These are phyloP conservation scores for Reinhardtius hippoglossoides DNA, from an alignment of 2,113 vertebrate genomes.

Conservation along the genomic window DNA sequence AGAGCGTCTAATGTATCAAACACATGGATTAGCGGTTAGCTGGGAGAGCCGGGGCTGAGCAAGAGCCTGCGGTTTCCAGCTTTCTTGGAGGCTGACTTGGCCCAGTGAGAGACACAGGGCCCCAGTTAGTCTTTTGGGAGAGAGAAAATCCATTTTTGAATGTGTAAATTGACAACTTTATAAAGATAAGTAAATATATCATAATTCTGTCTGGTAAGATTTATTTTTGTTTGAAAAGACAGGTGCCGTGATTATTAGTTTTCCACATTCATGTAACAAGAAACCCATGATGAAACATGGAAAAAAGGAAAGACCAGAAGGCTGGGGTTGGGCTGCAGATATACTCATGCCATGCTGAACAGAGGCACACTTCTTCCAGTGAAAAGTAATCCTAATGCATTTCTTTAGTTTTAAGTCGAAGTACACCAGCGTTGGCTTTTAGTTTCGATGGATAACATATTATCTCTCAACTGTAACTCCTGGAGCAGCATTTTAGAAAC, in stretches of 20 bases:
- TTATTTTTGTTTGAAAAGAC: conserved; percentile 72
- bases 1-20: conserved; percentile 84
- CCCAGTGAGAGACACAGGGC: conserved; percentile 65
- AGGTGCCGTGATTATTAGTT: conserved; percentile 73
- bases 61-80: conserved; percentile 78
- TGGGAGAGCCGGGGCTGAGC: conserved; percentile 72
- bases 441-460: background rate
- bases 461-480: background rate
- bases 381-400: background rate
- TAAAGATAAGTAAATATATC: conserved; percentile 78
- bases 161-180: conserved; percentile 80
- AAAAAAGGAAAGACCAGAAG: conserved; percentile 37
- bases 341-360: conserved; percentile 10
- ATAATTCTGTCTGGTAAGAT: conserved; percentile 67
- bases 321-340: conserved; percentile 12
- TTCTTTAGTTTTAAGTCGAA: background rate
- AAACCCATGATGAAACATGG: conserved; percentile 51
- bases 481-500: conserved; percentile 18
- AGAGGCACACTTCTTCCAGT: conserved; percentile 7
- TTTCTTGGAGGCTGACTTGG: conserved; percentile 77
- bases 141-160: conserved; percentile 69
- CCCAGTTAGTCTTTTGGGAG: conserved; percentile 76
- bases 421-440: background rate
- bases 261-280: conserved; percentile 69
- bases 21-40: conserved; percentile 85